Evolutionary conservation across 1,140 invertebrate species (phyloP), one percentile per base, ranked within the genome.

Genomic region (Pseudomyrmex concolor): DNA sequence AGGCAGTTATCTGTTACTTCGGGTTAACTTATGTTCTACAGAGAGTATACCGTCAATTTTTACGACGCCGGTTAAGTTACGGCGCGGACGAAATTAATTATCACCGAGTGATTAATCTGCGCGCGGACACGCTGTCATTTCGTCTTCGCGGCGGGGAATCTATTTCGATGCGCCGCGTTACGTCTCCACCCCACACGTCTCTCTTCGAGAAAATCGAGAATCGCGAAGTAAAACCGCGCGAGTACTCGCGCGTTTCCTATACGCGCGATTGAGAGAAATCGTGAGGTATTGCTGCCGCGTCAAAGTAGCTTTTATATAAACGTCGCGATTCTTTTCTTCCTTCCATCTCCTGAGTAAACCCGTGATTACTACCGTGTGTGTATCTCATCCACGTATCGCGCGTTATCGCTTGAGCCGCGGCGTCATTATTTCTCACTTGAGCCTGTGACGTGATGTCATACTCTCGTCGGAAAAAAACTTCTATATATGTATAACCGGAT

Each of bases 71-170:
- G 50, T 15, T 73, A 12, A 22, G 45, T 22, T 74, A 64, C 76
- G 8, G 17, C 45, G 63, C 51, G 54, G 51, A 78, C 66, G 64
- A 68, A 89, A 89, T 89, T 89, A 89, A 89, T 89, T 84, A 89
- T 77, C 64, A n/a, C 2, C 43, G 8, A n/a, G 62, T 86, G 84
- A 89, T 89, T 89, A 89, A 89, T 89, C 17, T 50, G 19, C 17
- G 48, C 84, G 59, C 55, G 80, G 55, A 76, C 87, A 67, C 63
- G 84, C 60, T 73, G 84, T 80, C 73, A 83, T 88, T 73, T 59
- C 55, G 51, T 67, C 59, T 72, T 72, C 74, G 17, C 84, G 60
- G 43, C 68, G 17, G 68, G 74, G 68, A 84, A 86, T 84, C 87
- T 74, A 67, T 85, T 85, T 87, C 66, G 66, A 59, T 83, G 71